These are phyloP conservation scores for Brachyhypopomus gauderio DNA, from an alignment of 2,113 vertebrate species.

Conservation along the genomic window DNA sequence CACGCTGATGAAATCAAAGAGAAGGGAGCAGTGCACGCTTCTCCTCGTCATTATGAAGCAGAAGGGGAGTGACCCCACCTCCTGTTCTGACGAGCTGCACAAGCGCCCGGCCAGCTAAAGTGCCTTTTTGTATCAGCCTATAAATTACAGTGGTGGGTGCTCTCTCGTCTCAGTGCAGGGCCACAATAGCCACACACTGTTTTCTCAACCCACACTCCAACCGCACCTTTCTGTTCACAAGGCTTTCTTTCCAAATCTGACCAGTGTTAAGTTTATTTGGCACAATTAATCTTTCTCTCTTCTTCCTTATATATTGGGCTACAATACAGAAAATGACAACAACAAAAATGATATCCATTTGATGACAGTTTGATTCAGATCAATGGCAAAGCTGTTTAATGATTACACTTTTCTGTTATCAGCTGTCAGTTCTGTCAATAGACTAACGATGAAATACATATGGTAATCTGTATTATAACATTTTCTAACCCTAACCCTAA, in stretches of 20 bases:
- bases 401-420: no score
- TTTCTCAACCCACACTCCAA: neutral
- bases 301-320: neutral
- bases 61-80: conserved; percentile 67
- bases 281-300: neutral
- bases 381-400: neutral
- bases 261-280: conserved; percentile 4
- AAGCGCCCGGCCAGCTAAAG: conserved; percentile 53
- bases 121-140: conserved; percentile 58
- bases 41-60: conserved; percentile 55
- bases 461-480: no score
- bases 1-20: conserved; percentile 66
- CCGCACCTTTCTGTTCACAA: conserved; percentile 10
- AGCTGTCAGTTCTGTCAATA: no score
- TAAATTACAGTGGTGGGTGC: conserved; percentile 49
- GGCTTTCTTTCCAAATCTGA: conserved; percentile 27
- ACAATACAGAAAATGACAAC: no score
- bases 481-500: no score
- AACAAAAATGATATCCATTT: neutral
- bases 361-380: neutral
- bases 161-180: conserved; percentile 51
- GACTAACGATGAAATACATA: no score
- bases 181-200: conserved; percentile 25
- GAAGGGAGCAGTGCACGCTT: conserved; percentile 57
- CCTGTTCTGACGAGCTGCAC: conserved; percentile 63